phyloP scores from a whole-genome alignment of 2,797 vertebrate genomes.

The Vultur gryphus region DNA sequence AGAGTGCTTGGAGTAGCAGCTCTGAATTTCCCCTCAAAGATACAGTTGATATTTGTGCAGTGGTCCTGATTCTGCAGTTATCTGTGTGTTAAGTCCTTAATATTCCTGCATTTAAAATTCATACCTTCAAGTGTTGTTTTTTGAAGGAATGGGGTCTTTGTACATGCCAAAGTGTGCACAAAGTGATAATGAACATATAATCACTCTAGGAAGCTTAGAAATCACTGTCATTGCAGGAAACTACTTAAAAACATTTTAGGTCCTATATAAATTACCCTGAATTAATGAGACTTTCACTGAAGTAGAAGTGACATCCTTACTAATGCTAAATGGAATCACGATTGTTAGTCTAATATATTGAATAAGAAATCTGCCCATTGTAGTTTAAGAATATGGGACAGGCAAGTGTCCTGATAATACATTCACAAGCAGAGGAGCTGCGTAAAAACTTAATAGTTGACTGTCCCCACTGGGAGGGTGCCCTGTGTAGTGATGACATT shows the following conservation, averaged over 20 bases:
- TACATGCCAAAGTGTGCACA: background rate
- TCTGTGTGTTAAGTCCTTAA: background rate
- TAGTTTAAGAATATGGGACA: background rate
- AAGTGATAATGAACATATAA: background rate
- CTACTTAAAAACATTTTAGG: background rate
- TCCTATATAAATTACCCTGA: background rate
- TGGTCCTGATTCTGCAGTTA: background rate
- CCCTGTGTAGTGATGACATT: background rate
- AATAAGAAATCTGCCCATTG: background rate
- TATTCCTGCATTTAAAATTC: background rate
- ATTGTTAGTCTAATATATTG: background rate
- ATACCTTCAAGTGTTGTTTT: background rate
- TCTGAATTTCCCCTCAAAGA: background rate
- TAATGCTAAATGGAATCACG: background rate
- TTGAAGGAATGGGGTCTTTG: background rate
- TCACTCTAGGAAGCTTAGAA: background rate
- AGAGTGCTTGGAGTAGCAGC: background rate
- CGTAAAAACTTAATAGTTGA: background rate
- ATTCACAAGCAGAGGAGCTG: background rate
- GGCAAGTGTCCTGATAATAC: background rate
- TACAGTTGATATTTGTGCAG: background rate
- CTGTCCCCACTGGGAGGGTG: background rate
- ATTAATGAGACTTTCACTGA: background rate
- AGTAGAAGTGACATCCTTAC: background rate
- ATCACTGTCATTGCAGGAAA: background rate